phyloP scores from a whole-genome alignment of 1,140 invertebrate genomes.

The Drosophila chauvacae region DNA sequence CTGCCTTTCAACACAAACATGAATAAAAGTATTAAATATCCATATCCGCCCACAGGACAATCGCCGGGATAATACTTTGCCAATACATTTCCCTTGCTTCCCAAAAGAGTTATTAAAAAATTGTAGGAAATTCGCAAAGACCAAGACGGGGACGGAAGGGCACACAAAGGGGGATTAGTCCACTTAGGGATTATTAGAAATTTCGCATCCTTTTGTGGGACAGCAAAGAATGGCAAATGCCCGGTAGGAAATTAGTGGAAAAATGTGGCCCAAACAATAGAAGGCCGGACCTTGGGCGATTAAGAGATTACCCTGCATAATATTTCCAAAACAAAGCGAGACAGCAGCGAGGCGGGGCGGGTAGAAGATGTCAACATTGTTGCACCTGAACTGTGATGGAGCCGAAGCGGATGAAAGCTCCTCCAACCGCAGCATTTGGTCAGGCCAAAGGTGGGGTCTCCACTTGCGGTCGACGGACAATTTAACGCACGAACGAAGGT shows the following conservation, averaged over 20 bases:
- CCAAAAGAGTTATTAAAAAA: conserved; percentile 75
- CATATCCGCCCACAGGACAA: conserved; percentile 80
- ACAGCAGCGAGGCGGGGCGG: neutral
- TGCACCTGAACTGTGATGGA: conserved; percentile 68
- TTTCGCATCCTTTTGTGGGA: conserved; percentile 49
- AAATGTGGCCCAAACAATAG: conserved; percentile 42
- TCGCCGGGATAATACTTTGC: conserved; percentile 54
- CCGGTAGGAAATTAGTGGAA: conserved; percentile 73
- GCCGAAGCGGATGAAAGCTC: conserved; percentile 68
- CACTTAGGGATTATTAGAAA: conserved; percentile 78
- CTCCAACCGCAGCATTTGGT: conserved; percentile 31
- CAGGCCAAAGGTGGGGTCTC: conserved; percentile 7
- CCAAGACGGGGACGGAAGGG: conserved; percentile 17
- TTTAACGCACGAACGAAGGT: conserved; percentile 74
- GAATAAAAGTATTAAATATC: conserved; percentile 77
- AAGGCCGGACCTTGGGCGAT: conserved; percentile 54
- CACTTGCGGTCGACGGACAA: conserved; percentile 65
- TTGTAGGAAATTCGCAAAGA: conserved; percentile 34
- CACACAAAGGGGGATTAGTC: conserved; percentile 75
- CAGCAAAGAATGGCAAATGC: conserved; percentile 25
- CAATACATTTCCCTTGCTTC: conserved; percentile 31
- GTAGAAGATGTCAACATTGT: conserved; percentile 68
- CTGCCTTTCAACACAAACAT: conserved; percentile 43
- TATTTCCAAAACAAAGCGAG: conserved; percentile 71
- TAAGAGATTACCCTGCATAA: conserved; percentile 79